Base-by-base conservation (phyloP, 2,797 vertebrate species). In the Chrosomus eos region DNA sequence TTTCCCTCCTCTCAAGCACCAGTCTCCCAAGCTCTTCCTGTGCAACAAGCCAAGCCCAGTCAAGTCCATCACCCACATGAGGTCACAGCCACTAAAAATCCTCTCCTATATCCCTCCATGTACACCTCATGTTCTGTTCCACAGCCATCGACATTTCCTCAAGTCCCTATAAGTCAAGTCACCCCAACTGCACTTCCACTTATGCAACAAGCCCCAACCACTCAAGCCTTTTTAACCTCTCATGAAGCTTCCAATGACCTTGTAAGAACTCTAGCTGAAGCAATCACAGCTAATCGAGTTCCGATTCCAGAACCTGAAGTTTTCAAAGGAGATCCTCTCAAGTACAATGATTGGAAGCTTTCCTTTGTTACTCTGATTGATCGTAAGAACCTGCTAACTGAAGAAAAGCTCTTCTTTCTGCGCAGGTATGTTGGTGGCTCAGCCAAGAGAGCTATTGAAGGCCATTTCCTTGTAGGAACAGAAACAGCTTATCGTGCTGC, bases 331-430 rank as follows among this genome's bases (percentile, higher is more conserved):
- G 74, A 77, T 8, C 78, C 58, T 6, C 31, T 81, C 21, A 60
- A 81, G 66, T 87, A 76, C 51, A 89, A 68, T n/a, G 75, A 89
- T 74, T 89, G 86, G 85, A 89, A 87, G 21, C 45, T 82, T 13
- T 87, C 86, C 21, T 89, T 89, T 8, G 19, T 48, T 9, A 89
- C 68, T 51, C 38, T 89, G 19, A 85, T 87, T 77, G 87, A 88
- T 77, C 55, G 66, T 5, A 87, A 87, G 33, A 86, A 89, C 66
- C 19, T 89, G 16, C 89, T 78, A 86, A 38, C 78, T 33, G 72
- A 88, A 85, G 89, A 88, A 80, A 90, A 83, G 48, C 60, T 87
- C 1, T 87, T 83, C n/a, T 87, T 83, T 40, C 21, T 86, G 19
- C 26, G 55, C 38, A 40, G 8, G 8, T 38, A 38, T 38, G 86